Base-by-base conservation (phyloP, 2,888 invertebrate species). In the Plagodis pulveraria region DNA sequence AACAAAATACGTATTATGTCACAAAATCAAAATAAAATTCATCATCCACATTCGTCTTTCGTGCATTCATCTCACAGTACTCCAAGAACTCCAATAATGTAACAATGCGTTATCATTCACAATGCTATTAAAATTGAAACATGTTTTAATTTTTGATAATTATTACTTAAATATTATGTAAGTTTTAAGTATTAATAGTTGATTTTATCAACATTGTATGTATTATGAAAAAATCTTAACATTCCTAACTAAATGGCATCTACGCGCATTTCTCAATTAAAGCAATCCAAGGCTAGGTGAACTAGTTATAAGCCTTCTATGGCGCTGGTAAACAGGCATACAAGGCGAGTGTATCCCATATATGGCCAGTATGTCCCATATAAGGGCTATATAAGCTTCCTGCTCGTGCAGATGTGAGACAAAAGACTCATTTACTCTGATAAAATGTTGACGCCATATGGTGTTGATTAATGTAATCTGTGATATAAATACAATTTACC, bases 311-410 rank as follows among this genome's bases (percentile, higher is more conserved):
- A 22, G 10, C 71, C 69, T 33, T 71, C 62, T 65, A 66, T 11
- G 67, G 71, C 0, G n/a, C 49, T 52, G 49, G 45, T 38, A 49
- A 22, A 33, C 34, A 11, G 34, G 11, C 56, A 12, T 41, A 52
- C 52, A 50, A 22, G 60, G 60, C 34, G 51, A 34, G 11, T 34
- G 9, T 49, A 50, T 6, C 8, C 11, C 56, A 12, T 45, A 52
- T 56, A 50, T 34, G 60, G 60, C 34, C 51, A 34, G 11, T 34
- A 11, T 49, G 47, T 6, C 10, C 65, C 61, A n/a, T 70, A 66
- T 60, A 63, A 44, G 70, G 66, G 10, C 32, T 6, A 47, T 52
- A 55, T 58, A 54, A 51, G 70, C 71, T 71, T 71, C 71, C 71
- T 71, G 60, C 35, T 56, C 32, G 48, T 5, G 22, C 58, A 40